Base-by-base conservation (phyloP, 2,888 invertebrate species). In the Adelognathus sp. region DNA sequence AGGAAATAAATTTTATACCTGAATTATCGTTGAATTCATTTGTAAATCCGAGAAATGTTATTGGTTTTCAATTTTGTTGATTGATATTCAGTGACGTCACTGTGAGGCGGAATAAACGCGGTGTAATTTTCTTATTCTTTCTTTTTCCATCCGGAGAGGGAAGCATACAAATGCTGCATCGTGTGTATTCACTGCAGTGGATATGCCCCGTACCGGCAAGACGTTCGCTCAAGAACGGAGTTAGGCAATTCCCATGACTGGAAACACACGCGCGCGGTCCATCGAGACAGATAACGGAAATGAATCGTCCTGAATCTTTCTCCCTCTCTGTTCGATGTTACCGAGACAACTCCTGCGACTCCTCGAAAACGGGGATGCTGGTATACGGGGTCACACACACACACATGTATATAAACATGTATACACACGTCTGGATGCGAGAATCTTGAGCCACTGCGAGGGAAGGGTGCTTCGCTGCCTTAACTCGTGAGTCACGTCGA, bases 401-500 rank as follows among this genome's bases (percentile, higher is more conserved):
- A 67, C 44, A 33, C 71, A 14, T 16, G 24, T n/a, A 21, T 36
- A 27, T 21, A 39, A 7, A 3, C 7, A 54, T 54, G 16, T 31
- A 54, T 54, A n/a, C 14, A 31, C 71, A 41, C 44, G 63, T 64
- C n/a, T 31, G 36, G 58, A 69, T 27, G 33, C 44, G 46, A 58
- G 77, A 29, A 58, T 67, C 39, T 56, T 29, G 56, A 39, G 18
- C n/a, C 70, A 61, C 52, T 46, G 54, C 36, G 46, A 63, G 54
- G 46, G 64, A 61, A 63, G 71, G 71, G 71, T 61, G 60, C 71
- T 67, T 67, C 56, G 14, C 31, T 54, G 39, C 58, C 14, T 33
- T 36, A 60, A 64, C 58, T 74, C 71, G 66, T 79, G 79, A 79
- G 60, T 79, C 79, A 79, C 79, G 54, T 75, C 61, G 61, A 71